Percentiles rank a stretch among this genome's conserved stretches.
Evolutionary conservation across 2,888 invertebrate genomes (phyloP).

Genomic region (Chrysolina americana): DNA sequence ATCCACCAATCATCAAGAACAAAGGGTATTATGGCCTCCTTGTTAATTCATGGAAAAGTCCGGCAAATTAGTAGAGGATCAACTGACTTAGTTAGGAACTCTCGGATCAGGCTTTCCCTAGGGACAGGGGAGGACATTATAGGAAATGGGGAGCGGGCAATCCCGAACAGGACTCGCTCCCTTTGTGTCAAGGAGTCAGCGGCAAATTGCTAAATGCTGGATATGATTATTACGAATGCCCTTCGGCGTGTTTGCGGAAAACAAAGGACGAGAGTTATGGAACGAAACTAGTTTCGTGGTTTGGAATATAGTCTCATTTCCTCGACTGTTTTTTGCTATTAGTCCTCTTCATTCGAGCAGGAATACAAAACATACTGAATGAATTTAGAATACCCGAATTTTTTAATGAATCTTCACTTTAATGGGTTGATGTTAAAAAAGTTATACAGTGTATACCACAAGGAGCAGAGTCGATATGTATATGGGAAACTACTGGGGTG

Average conservation of each 20-base stretch:
- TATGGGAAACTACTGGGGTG: too few species aligned
- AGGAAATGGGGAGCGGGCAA: conserved; percentile 23
- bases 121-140: conserved; percentile 23
- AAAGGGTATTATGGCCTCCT: conserved; percentile 14
- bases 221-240: conserved; percentile 28
- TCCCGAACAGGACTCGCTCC: conserved; percentile 20
- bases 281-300: not conserved
- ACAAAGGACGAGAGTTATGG: conserved; percentile 1
- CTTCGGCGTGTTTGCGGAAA: conserved; percentile 18
- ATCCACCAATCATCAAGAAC: conserved; percentile 16
- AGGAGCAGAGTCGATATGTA: too few species aligned
- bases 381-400: too few species aligned
- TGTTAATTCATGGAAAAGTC: conserved; percentile 30
- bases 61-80: conserved; percentile 32
- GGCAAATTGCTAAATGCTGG: conserved; percentile 26
- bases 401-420: too few species aligned
- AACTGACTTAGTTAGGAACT: conserved; percentile 28
- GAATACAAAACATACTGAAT: too few species aligned
- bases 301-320: not conserved
- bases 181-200: conserved; percentile 26
- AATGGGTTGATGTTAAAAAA: too few species aligned
- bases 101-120: conserved; percentile 20
- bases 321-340: not conserved
- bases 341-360: too few species aligned
- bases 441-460: too few species aligned